phyloP scores from a whole-genome alignment of 2,797 vertebrate species.

The Pseudomugil tenellus region DNA sequence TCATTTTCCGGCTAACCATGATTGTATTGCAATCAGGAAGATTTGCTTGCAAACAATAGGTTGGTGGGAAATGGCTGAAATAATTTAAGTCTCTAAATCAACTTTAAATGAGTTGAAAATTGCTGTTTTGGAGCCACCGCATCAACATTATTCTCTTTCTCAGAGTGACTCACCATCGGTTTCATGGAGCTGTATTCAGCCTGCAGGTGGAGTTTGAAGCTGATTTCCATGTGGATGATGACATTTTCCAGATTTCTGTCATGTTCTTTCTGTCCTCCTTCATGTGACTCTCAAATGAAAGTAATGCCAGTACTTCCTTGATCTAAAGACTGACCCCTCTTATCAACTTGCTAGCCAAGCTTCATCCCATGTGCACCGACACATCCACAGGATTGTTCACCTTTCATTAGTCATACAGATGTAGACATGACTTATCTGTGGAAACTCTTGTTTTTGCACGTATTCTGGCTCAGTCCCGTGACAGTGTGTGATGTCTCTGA shows the following conservation, averaged over 20 bases:
- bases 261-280: neutral
- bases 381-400: neutral
- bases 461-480: neutral
- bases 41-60: conserved; percentile 18
- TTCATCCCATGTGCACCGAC: neutral
- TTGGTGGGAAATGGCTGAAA: conserved; percentile 1
- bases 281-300: neutral
- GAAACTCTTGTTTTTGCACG: conserved; percentile 1
- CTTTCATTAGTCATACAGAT: neutral
- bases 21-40: conserved; percentile 27
- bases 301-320: neutral
- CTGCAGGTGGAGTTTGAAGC: neutral
- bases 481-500: neutral
- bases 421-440: neutral
- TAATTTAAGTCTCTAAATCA: neutral
- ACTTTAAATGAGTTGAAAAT: neutral
- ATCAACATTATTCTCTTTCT: neutral
- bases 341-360: neutral
- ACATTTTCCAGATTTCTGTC: neutral
- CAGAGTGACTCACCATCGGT: neutral
- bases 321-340: neutral
- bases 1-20: conserved; percentile 42
- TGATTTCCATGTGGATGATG: neutral
- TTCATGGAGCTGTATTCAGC: neutral
- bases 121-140: neutral